These are phyloP conservation scores for Scaptodrosophila lebanonensis DNA, from an alignment of 1,140 invertebrate species.

Conservation along the genomic window DNA sequence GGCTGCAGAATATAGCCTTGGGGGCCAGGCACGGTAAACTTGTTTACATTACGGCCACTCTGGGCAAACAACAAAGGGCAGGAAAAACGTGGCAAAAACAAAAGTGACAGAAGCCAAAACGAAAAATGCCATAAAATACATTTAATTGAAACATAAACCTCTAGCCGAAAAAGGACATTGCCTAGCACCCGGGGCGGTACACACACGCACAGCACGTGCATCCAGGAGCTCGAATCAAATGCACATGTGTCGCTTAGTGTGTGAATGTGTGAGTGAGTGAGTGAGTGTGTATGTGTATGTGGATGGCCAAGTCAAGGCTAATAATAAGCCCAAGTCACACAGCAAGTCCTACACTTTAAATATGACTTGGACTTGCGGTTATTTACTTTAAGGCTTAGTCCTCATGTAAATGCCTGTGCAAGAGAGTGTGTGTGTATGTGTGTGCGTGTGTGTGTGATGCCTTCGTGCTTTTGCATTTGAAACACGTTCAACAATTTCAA, in stretches of 20 bases:
- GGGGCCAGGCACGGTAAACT: too few relatives aligned
- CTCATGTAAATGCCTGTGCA: not conserved
- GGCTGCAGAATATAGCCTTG: too few relatives aligned
- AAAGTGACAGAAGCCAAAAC: not conserved
- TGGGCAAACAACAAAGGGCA: not conserved
- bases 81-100: not conserved
- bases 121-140: not conserved
- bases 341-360: slow-evolving; percentile 10
- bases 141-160: slow-evolving; percentile 1
- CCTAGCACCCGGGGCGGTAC: too few relatives aligned
- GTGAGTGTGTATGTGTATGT: too few relatives aligned
- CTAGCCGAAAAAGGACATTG: not conserved
- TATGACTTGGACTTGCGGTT: slow-evolving; percentile 12
- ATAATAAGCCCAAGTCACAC: not conserved
- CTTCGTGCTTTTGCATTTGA: slow-evolving; percentile 9
- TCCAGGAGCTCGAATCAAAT: too few relatives aligned
- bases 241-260: too few relatives aligned
- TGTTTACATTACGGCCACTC: not conserved
- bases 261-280: too few relatives aligned
- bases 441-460: not conserved
- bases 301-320: not conserved
- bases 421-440: not conserved
- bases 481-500: slow-evolving; percentile 1
- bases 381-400: slow-evolving; percentile 27
- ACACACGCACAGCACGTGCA: too few relatives aligned